Percentiles rank a stretch among this genome's conserved stretches.
Conservation (phyloP, 1,140 invertebrate species). For the Brachionus calyciflorus region DNA sequence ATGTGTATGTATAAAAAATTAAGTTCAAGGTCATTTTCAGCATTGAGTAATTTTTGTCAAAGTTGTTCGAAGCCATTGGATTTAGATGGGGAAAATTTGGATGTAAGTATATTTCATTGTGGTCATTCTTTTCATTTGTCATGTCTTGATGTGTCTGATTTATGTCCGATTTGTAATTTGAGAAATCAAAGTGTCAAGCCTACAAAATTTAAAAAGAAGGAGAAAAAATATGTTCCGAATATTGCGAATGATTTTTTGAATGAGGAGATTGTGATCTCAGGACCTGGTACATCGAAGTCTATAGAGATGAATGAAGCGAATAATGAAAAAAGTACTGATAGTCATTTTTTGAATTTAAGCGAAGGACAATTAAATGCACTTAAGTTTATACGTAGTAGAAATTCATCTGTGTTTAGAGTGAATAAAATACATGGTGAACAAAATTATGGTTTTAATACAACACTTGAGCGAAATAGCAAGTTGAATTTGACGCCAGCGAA, state of each 20-base stretch:
- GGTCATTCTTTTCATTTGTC: conserved; percentile 37
- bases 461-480: conserved; percentile 4
- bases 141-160: not conserved
- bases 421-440: not conserved
- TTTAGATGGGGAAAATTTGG: not conserved
- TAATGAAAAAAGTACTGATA: not conserved
- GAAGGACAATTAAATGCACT: not conserved
- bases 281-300: not conserved
- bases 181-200: not conserved
- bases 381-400: not conserved
- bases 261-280: not conserved
- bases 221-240: not conserved
- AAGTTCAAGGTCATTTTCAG: not conserved
- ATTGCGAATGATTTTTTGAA: not conserved
- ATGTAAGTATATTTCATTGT: conserved; percentile 24
- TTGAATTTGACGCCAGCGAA: not conserved
- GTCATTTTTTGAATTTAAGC: not conserved
- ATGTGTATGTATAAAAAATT: not conserved
- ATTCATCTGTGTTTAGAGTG: not conserved
- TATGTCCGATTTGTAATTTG: conserved; percentile 2
- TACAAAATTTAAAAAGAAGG: not conserved
- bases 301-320: not conserved
- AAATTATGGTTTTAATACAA: not conserved
- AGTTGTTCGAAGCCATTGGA: not conserved
- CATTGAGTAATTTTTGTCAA: conserved; percentile 26